Base-by-base conservation (phyloP, 2,888 invertebrate species). In the Hyposoter didymator region DNA sequence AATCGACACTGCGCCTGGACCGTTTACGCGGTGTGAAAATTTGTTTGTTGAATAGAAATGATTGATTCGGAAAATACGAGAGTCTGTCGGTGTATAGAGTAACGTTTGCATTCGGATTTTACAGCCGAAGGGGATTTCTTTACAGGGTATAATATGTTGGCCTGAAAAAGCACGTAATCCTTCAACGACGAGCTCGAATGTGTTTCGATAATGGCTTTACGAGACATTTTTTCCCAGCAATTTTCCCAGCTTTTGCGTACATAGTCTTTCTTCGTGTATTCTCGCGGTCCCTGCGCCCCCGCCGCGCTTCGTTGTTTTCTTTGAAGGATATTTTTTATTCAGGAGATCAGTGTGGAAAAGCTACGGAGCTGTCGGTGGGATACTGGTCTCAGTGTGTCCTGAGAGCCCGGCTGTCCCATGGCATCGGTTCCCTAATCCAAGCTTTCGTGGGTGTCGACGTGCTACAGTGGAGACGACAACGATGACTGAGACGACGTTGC, bases 361-460 rank as follows among this genome's bases (percentile, higher is more conserved):
- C 45, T 52, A 59, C 19, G 45, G 35, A 69, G 45, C 45, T 22
- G 52, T 7, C 55, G 45, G 59, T 22, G 28, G 74, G 62, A 55
- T 45, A 64, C 0, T n/a, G n/a, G n/a, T 47, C 22, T 17, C 22
- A 22, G 55, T 67, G 55, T 67, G 84, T 81, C 81, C 78, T 78
- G 73, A 69, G 81, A 78, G 69, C 39, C 39, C 7, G 39, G 69
- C 28, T 78, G 82, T 82, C 84, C 72, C 80, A 81, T 72, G 84
- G 84, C 81, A 78, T 81, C 82, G 84, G 72, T 84, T 62, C 78
- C 82, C 81, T 81, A 84, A 81, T 81, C 84, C 67, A 78, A 82
- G 82, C 82, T 84, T 84, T 82, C 64, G 78, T 78, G 82, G 45
- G 78, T 82, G 84, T 84, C 78, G 78, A 84, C 78, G 82, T 73